Percentiles rank a stretch among this genome's conserved stretches.
These are phyloP conservation scores for Spinus olivaceus DNA, from an alignment of 2,797 vertebrate genomes.

Conservation along the genomic window DNA sequence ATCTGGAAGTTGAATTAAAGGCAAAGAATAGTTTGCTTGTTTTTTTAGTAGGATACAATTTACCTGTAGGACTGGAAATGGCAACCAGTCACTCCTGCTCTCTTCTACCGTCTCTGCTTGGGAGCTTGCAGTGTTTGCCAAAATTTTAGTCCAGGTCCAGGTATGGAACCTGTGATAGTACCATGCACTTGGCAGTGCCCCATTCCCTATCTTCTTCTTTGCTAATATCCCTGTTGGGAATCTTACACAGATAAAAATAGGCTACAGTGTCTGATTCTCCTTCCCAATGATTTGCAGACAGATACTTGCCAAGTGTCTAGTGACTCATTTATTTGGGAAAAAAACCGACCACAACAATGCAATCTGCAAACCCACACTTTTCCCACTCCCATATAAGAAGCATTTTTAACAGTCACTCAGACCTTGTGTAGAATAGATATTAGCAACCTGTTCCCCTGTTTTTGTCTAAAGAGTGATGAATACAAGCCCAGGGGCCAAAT, in stretches of 20 bases:
- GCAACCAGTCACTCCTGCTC: background rate
- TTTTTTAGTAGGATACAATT: background rate
- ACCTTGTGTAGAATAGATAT: background rate
- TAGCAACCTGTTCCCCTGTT: background rate
- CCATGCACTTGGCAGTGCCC: background rate
- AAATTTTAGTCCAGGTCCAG: background rate
- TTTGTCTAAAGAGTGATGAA: background rate
- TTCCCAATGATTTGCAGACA: conserved; percentile 29
- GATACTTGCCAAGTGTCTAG: conserved; percentile 56
- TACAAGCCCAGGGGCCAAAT: background rate
- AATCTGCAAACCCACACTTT: conserved; percentile 23
- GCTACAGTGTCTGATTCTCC: background rate
- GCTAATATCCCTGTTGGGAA: background rate
- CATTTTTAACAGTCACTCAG: background rate
- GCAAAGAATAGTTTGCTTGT: background rate
- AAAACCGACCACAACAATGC: conserved; percentile 1
- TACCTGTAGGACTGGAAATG: background rate
- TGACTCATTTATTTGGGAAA: conserved; percentile 55
- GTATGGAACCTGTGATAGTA: background rate
- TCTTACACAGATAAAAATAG: background rate
- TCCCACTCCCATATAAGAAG: background rate
- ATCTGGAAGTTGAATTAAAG: background rate
- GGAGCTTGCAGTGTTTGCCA: background rate
- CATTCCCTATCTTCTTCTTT: background rate
- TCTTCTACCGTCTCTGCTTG: background rate